Conservation (phyloP, 2,888 invertebrate genomes). For the Mystacides longicornis region DNA sequence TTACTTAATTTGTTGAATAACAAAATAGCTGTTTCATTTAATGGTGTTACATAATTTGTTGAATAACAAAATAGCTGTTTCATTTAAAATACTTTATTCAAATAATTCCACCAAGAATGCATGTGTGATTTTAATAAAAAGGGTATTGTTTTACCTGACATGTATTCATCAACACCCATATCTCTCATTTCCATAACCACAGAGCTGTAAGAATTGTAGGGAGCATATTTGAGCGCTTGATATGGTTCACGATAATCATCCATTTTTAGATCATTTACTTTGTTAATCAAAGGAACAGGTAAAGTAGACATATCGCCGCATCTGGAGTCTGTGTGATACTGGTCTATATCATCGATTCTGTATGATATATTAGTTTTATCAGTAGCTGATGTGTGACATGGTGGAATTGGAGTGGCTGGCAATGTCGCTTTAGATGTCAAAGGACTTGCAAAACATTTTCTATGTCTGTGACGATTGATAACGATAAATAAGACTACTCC, state of each 20-base stretch:
- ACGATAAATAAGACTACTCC: constrained; percentile 66
- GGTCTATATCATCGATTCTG: constrained; percentile 53
- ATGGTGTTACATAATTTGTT: too few species aligned
- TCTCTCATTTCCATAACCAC: constrained; percentile 71
- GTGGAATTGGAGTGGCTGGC: constrained; percentile 32
- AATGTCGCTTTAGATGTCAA: constrained; percentile 47
- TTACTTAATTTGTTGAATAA: too few species aligned
- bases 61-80: too few species aligned
- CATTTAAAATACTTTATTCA: too few species aligned
- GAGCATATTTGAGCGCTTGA: constrained; percentile 66
- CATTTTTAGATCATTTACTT: constrained; percentile 55
- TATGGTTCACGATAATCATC: constrained; percentile 76
- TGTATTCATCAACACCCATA: constrained; percentile 48
- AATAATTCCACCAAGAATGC: too few species aligned
- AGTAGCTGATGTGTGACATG: constrained; percentile 45
- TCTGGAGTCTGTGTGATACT: constrained; percentile 38
- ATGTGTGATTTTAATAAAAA: too few species aligned
- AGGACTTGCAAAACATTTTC: constrained; percentile 67
- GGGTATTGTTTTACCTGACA: constrained; percentile 42
- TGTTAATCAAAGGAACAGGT: constrained; percentile 47
- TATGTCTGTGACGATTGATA: constrained; percentile 61
- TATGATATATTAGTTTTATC: constrained; percentile 46
- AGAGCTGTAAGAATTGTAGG: constrained; percentile 69
- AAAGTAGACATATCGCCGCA: constrained; percentile 46
- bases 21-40: too few species aligned